Evolutionary conservation across 1,140 invertebrate genomes (phyloP).

Genomic region (Lepidotrigona ventralis): DNA sequence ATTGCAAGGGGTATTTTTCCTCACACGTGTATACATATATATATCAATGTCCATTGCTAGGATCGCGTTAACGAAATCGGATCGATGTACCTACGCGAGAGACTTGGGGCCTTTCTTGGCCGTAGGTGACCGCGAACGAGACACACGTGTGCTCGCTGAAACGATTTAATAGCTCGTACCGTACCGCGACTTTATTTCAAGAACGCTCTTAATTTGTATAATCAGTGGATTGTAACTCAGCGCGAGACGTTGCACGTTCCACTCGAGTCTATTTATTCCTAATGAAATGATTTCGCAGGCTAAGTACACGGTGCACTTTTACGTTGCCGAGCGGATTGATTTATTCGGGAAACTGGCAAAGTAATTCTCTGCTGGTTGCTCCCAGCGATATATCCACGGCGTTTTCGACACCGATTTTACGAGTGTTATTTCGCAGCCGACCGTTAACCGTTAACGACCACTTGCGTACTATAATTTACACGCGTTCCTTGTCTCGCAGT

Average conservation of each 20-base stretch:
- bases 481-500: neutral
- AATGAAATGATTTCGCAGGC: neutral
- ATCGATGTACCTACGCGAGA: neutral
- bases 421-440: neutral
- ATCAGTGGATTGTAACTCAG: neutral
- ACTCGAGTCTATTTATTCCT: neutral
- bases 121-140: neutral
- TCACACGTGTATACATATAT: too few species aligned
- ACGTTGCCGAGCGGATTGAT: neutral
- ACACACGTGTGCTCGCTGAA: neutral
- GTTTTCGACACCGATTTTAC: slow-evolving; percentile 5
- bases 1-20: neutral
- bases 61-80: neutral
- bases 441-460: slow-evolving; percentile 6
- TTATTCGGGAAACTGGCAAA: neutral
- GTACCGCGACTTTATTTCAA: neutral
- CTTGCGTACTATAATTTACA: slow-evolving; percentile 9
- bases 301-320: neutral
- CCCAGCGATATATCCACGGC: neutral
- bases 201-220: neutral
- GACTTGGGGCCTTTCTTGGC: too few species aligned
- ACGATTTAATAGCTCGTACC: neutral
- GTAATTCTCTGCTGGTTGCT: neutral
- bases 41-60: too few species aligned
- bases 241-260: neutral